These are phyloP conservation scores for Halcyon malimbica DNA, from an alignment of 2,113 vertebrate species.

Conservation along the genomic window DNA sequence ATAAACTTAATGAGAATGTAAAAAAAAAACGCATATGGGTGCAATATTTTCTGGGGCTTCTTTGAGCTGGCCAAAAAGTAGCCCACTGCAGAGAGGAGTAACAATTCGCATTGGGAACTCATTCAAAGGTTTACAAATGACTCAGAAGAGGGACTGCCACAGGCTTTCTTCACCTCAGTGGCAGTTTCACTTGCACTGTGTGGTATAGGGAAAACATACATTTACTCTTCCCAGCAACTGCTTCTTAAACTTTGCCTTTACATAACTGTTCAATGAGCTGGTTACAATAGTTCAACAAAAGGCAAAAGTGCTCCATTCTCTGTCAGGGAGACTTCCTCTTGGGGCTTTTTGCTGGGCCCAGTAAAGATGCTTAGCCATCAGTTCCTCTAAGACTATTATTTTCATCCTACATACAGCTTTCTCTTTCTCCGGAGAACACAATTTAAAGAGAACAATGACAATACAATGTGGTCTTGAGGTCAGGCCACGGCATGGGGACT, in stretches of 20 bases:
- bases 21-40: slow-evolving; percentile 51
- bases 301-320: not conserved
- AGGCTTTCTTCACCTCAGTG: slow-evolving; percentile 15
- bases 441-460: not conserved
- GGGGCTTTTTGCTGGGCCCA: not conserved
- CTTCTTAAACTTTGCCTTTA: not conserved
- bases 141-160: not conserved
- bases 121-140: slow-evolving; percentile 10
- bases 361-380: not conserved
- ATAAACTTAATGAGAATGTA: slow-evolving; percentile 69
- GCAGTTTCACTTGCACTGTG: not conserved
- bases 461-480: not conserved
- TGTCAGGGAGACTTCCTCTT: not conserved
- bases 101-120: slow-evolving; percentile 21
- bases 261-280: not conserved
- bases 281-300: not conserved
- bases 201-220: not conserved
- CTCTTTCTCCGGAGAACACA: not conserved
- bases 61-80: slow-evolving; percentile 59
- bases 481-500: fast-evolving
- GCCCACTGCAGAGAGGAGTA: slow-evolving; percentile 36
- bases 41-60: slow-evolving; percentile 62
- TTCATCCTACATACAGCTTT: not conserved
- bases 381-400: not conserved
- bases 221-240: not conserved